Evolutionary conservation across 2,113 vertebrate genomes (phyloP).

Genomic region (Takifugu bimaculatus): DNA sequence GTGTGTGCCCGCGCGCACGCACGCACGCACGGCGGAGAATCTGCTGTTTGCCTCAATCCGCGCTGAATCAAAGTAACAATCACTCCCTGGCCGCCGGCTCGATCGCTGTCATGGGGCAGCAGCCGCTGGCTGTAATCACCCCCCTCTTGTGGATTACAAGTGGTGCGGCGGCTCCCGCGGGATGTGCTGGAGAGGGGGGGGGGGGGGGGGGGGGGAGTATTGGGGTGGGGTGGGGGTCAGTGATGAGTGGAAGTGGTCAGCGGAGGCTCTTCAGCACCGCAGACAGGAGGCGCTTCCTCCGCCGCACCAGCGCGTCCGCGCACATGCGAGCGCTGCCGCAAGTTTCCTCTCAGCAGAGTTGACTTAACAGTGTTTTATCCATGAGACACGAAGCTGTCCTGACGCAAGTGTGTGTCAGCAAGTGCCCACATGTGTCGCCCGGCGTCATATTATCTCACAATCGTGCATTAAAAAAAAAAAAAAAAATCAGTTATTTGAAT

Average conservation of each 20-base stretch:
- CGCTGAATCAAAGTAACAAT: no score
- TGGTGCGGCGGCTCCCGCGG: slow-evolving; percentile 19
- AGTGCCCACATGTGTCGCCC: not conserved
- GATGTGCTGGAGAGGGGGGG: not conserved
- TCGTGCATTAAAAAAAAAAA: not conserved
- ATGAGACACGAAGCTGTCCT: not conserved
- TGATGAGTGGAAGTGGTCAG: not conserved
- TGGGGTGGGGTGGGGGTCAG: slow-evolving; percentile 5
- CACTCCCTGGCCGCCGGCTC: slow-evolving; percentile 5
- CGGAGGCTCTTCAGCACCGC: slow-evolving; percentile 42
- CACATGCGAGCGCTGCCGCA: not conserved
- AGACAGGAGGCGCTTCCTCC: slow-evolving; percentile 25
- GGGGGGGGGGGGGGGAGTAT: slow-evolving; percentile 7
- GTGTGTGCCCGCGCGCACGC: not conserved
- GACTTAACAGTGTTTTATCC: slow-evolving; percentile 11
- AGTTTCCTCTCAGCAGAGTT: no score
- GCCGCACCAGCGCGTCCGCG: slow-evolving; percentile 15
- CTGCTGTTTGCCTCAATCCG: no score
- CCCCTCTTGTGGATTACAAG: slow-evolving; percentile 58
- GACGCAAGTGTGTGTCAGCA: slow-evolving; percentile 30
- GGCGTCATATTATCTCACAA: not conserved
- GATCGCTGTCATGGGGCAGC: slow-evolving; percentile 42
- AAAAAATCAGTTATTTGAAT: no score
- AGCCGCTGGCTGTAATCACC: slow-evolving; percentile 52
- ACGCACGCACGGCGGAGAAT: not conserved